phyloP scores from a whole-genome alignment of 2,797 vertebrate genomes.

The Lerista edwardsae region DNA sequence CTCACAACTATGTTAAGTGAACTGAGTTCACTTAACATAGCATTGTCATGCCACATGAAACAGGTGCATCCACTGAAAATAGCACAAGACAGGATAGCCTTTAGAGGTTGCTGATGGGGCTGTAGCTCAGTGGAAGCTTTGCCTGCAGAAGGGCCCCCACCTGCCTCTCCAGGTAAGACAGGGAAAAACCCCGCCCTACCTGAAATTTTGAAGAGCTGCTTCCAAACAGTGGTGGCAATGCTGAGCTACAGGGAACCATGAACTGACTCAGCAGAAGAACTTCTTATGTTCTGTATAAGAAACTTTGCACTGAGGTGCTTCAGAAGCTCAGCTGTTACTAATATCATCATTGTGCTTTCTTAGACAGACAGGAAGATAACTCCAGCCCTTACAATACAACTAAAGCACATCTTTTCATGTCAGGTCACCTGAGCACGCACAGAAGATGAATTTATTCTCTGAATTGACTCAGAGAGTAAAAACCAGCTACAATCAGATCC shows the following conservation, averaged over 20 bases:
- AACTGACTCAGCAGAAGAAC: no score
- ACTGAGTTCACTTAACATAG: no score
- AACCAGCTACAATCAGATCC: no score
- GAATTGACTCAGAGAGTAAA: not conserved
- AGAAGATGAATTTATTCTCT: not conserved
- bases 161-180: no score
- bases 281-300: not conserved
- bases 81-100: not conserved
- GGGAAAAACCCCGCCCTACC: no score
- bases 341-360: fast-evolving
- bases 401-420: not conserved
- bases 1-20: no score
- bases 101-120: not conserved
- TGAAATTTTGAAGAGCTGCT: no score
- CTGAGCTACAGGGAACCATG: no score
- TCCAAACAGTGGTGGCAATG: no score
- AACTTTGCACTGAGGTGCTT: fast-evolving
- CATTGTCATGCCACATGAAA: not conserved
- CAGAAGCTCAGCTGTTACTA: not conserved
- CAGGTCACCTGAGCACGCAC: fast-evolving
- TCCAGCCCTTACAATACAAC: not conserved
- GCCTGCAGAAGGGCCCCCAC: no score
- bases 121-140: no score
- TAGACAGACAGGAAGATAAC: fast-evolving
- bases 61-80: not conserved